These are phyloP conservation scores for Bostrychus sinensis DNA, from an alignment of 2,113 vertebrate genomes.

Conservation along the genomic window DNA sequence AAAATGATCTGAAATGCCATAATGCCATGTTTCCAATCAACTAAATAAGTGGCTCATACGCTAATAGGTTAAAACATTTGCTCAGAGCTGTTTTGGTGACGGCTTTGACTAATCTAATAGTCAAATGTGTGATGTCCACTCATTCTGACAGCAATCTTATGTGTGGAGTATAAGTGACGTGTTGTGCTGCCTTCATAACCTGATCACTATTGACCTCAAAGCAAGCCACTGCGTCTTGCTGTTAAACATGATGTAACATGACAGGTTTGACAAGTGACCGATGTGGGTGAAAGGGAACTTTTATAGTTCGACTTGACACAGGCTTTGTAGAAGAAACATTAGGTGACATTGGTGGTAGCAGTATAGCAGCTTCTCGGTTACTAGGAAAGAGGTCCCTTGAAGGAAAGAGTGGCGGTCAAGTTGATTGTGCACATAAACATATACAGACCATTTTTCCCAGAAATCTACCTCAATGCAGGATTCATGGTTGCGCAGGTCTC, in stretches of 20 bases:
- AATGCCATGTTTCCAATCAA: too few relatives aligned
- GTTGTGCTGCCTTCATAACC: slow-evolving; percentile 28
- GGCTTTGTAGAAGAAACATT: slow-evolving; percentile 21
- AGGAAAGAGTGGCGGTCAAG: slow-evolving; percentile 22
- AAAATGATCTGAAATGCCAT: too few relatives aligned
- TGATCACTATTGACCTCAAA: slow-evolving; percentile 29
- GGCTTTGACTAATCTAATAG: background rate
- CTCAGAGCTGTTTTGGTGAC: background rate
- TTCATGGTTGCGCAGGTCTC: slow-evolving; percentile 72
- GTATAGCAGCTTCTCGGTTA: background rate
- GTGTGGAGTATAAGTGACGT: slow-evolving; percentile 21
- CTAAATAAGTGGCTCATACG: too few relatives aligned
- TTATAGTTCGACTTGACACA: slow-evolving; percentile 17
- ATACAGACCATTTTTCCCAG: slow-evolving; percentile 56
- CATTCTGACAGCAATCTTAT: slow-evolving; percentile 15
- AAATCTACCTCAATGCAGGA: slow-evolving; percentile 75
- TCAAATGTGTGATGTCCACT: background rate
- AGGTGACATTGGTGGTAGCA: background rate
- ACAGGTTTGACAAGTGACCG: slow-evolving; percentile 48
- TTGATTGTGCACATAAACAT: slow-evolving; percentile 73
- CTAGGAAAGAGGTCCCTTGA: slow-evolving; percentile 14
- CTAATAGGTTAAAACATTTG: background rate
- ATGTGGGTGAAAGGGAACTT: slow-evolving; percentile 21
- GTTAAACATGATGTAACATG: slow-evolving; percentile 29
- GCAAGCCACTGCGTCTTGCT: slow-evolving; percentile 22